Evolutionary conservation across 2,113 vertebrate species (phyloP), one percentile per base, ranked within the genome.

Genomic region (Sinocyclocheilus maitianheensis): DNA sequence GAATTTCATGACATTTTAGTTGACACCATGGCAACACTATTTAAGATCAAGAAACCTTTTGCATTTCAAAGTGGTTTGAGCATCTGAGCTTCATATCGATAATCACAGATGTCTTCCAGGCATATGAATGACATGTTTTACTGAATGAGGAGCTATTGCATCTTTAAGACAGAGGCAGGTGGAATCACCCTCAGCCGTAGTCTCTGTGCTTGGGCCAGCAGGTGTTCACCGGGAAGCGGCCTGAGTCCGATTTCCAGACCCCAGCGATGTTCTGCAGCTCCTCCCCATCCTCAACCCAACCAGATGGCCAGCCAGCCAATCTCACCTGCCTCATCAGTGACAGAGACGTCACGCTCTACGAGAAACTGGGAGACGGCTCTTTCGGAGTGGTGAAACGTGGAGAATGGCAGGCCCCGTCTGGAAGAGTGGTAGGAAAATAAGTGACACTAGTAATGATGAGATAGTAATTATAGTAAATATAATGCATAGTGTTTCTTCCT

Each of bases 291-390:
- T 88, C 90, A 0, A 76, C 91, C 0, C 91, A 94, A 0, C 91
- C 90, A 46, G 93, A 87, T 0, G 90, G 92, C 26, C 95, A 96
- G 40, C 93, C 91, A 0, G 89, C 94, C 9, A 96, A 97, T 48
- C 95, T 99, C 87, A 99, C 98, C 91, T 99, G 98, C 93, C 96
- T 99, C 3, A 97, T 99, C 81, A 94, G 96, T 69, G 98, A 99
- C 90, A 90, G 96, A 26, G 98, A 99, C 94, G 94, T 99, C 81
- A 95, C 94, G 0, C 94, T 99, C 84, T 93, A 97, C 0, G 98
- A 99, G 94, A 97, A 98, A 87, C 92, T 99, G 51, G 98, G 98
- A 0, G 98, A 99, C 0, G 98, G 98, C 46, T 98, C 98, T 40
- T 99, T 99, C 0, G 98, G 98, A 0, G 98, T 99, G 0, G 98